Percentiles rank a stretch among this genome's conserved stretches.
These are phyloP conservation scores for Adelphocoris suturalis DNA, from an alignment of 2,888 invertebrate species.

Conservation along the genomic window DNA sequence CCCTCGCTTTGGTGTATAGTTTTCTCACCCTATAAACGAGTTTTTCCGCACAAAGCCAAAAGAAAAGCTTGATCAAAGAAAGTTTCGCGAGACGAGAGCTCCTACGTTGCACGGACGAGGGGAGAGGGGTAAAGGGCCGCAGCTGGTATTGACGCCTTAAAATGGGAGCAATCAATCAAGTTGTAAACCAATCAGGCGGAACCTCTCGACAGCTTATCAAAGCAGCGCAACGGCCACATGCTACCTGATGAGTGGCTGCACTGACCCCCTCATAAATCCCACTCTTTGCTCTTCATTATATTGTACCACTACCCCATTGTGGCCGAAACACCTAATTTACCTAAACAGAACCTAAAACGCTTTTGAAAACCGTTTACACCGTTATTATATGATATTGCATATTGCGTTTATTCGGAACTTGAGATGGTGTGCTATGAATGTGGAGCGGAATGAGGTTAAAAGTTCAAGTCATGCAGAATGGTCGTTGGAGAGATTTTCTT, in stretches of 20 bases:
- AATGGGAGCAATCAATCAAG: slow-evolving; percentile 62
- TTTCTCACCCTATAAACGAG: not conserved
- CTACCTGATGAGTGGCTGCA: slow-evolving; percentile 46
- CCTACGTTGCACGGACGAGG: not conserved
- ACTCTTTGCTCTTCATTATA: slow-evolving; percentile 28
- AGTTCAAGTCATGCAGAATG: too few species aligned
- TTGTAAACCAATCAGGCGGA: slow-evolving; percentile 61
- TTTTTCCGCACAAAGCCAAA: slow-evolving; percentile 1
- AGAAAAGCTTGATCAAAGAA: not conserved
- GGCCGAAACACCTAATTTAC: too few species aligned
- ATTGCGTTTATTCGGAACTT: too few species aligned
- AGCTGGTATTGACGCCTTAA: slow-evolving; percentile 64
- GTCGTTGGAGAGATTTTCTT: too few species aligned
- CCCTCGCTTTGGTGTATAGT: not conserved
- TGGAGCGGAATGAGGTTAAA: too few species aligned
- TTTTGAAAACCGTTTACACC: too few species aligned
- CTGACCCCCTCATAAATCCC: slow-evolving; percentile 47
- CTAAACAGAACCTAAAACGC: not conserved
- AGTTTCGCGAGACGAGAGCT: not conserved
- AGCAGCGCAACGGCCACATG: slow-evolving; percentile 59
- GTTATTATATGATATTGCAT: too few species aligned
- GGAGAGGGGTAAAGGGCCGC: slow-evolving; percentile 28
- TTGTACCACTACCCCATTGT: not conserved
- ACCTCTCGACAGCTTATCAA: slow-evolving; percentile 56
- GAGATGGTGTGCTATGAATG: too few species aligned